Evolutionary conservation across 2,888 invertebrate species (phyloP).

Genomic region (Eugnorisma glareosa): DNA sequence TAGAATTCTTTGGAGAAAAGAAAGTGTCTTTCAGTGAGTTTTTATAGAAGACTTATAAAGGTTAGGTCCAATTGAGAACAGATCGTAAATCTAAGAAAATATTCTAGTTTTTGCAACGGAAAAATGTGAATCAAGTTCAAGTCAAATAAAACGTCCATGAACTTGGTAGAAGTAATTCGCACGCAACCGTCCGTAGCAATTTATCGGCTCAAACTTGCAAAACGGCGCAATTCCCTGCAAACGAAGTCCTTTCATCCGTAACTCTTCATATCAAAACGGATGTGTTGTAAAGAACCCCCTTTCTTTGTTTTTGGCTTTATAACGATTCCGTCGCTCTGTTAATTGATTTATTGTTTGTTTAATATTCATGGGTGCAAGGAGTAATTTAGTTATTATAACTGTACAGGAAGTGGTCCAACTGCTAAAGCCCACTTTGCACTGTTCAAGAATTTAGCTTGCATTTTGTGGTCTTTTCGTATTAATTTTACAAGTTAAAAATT

Average conservation of each 20-base stretch:
- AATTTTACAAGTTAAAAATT: slow-evolving; percentile 41
- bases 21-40: neutral
- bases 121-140: slow-evolving; percentile 67
- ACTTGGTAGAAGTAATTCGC: slow-evolving; percentile 78
- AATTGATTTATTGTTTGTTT: slow-evolving; percentile 58
- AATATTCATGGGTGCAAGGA: slow-evolving; percentile 54
- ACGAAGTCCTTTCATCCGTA: slow-evolving; percentile 73
- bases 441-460: slow-evolving; percentile 22
- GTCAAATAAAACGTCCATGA: slow-evolving; percentile 76
- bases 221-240: slow-evolving; percentile 71
- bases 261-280: slow-evolving; percentile 61
- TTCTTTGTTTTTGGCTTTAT: slow-evolving; percentile 55
- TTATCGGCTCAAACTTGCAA: slow-evolving; percentile 80
- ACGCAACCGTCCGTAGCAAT: slow-evolving; percentile 81
- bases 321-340: slow-evolving; percentile 43
- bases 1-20: slow-evolving; percentile 23
- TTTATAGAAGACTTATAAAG: neutral
- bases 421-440: slow-evolving; percentile 29
- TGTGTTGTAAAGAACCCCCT: slow-evolving; percentile 58
- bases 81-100: slow-evolving; percentile 23
- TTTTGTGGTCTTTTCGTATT: slow-evolving; percentile 1
- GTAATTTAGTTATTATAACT: slow-evolving; percentile 53
- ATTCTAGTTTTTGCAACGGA: slow-evolving; percentile 21
- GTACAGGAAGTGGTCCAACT: slow-evolving; percentile 11
- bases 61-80: slow-evolving; percentile 1